phyloP scores from a whole-genome alignment of 2,888 invertebrate species.

The Gordius sp. region DNA sequence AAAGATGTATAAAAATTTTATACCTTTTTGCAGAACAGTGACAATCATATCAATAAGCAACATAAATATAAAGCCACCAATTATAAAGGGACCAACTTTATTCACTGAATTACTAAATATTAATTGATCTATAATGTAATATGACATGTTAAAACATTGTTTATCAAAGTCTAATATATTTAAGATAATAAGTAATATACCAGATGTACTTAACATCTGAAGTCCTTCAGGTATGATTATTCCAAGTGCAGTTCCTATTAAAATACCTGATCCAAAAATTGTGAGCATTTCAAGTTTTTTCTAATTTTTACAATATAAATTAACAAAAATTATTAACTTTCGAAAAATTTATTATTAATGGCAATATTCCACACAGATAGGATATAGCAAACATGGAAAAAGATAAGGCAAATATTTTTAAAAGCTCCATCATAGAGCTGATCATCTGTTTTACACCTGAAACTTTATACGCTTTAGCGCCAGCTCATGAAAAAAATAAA shows the following conservation, averaged over 20 bases:
- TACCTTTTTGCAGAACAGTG: constrained; percentile 20
- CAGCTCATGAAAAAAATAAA: too few species aligned
- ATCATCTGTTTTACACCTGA: neutral
- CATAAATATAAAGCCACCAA: constrained; percentile 90
- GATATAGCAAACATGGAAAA: neutral
- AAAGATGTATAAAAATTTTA: constrained; percentile 10
- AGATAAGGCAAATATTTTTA: neutral
- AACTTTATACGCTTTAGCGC: too few species aligned
- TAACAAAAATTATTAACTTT: constrained; percentile 13
- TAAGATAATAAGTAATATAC: too few species aligned
- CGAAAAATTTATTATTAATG: constrained; percentile 12
- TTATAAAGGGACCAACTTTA: constrained; percentile 72
- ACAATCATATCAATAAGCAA: constrained; percentile 61
- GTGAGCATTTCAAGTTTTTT: constrained; percentile 73
- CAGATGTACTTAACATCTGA: too few species aligned
- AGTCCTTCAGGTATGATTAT: constrained; percentile 97
- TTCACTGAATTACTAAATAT: constrained; percentile 10
- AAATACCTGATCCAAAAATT: constrained; percentile 74
- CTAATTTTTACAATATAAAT: constrained; percentile 34
- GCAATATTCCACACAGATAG: neutral
- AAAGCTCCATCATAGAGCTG: neutral
- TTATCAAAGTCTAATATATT: too few species aligned
- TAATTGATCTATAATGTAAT: too few species aligned
- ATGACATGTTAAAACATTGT: too few species aligned
- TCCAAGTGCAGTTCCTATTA: constrained; percentile 82